A percentile compares a stretch with the other conserved stretches of the same genome.
phyloP scores from a whole-genome alignment of 1,140 invertebrate genomes.

The Hormaphis cornu region DNA sequence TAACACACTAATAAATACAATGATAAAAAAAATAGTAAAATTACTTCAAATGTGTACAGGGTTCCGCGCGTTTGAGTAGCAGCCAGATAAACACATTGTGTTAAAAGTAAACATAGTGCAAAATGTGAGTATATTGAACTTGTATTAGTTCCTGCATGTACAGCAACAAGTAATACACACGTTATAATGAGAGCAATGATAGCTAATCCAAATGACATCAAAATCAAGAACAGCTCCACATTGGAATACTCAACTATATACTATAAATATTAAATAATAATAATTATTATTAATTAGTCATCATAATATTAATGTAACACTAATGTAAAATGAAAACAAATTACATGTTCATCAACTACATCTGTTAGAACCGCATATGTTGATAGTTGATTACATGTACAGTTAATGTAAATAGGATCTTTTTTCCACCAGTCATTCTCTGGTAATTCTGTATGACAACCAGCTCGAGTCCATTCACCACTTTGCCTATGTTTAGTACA shows the following conservation, averaged over 20 bases:
- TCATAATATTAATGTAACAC: background rate
- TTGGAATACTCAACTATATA: conserved; percentile 74
- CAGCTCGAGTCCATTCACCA: conserved; percentile 80
- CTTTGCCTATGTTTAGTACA: background rate
- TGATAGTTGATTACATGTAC: conserved; percentile 84
- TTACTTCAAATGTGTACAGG: conserved; percentile 62
- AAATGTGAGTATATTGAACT: conserved; percentile 92
- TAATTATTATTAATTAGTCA: background rate
- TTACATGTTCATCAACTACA: conserved; percentile 75
- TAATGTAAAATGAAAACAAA: conserved; percentile 22
- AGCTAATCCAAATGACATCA: conserved; percentile 75
- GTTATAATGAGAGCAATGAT: conserved; percentile 68
- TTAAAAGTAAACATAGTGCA: conserved; percentile 75
- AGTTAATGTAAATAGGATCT: conserved; percentile 66
- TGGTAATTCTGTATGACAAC: conserved; percentile 70
- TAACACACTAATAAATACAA: conserved; percentile 20
- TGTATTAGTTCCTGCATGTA: conserved; percentile 79
- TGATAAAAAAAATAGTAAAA: conserved; percentile 28
- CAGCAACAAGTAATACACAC: conserved; percentile 60
- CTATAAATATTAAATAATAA: conserved; percentile 41
- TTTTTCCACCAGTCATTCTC: conserved; percentile 35
- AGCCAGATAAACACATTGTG: conserved; percentile 75
- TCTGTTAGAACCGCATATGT: conserved; percentile 88
- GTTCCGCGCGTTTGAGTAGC: conserved; percentile 67
- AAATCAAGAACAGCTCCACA: conserved; percentile 75